These are phyloP conservation scores for Acromyrmex charruanus DNA, from an alignment of 1,140 invertebrate species.

Conservation along the genomic window DNA sequence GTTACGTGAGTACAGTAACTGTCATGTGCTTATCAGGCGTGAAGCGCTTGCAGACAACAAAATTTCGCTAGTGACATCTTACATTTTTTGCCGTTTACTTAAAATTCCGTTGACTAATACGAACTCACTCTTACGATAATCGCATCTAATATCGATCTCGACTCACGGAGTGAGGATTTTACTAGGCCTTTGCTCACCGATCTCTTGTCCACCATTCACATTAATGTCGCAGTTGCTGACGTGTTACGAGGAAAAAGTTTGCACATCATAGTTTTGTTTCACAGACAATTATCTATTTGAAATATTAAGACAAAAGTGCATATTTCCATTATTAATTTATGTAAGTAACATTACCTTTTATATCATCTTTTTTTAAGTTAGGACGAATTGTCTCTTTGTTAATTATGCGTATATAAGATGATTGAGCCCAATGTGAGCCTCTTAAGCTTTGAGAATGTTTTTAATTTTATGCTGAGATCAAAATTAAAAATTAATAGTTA, in stretches of 20 bases:
- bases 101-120: neutral
- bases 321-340: constrained; percentile 3
- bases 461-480: no score
- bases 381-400: neutral
- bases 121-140: constrained; percentile 26
- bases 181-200: neutral
- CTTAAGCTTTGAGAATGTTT: no score
- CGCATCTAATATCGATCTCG: neutral
- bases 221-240: neutral
- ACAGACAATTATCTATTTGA: neutral
- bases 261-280: neutral
- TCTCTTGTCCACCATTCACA: neutral
- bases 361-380: neutral
- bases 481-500: no score
- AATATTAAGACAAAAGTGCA: neutral
- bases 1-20: neutral
- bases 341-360: constrained; percentile 26
- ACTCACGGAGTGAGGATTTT: neutral
- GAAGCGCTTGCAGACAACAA: constrained; percentile 5
- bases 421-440: no score
- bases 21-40: neutral
- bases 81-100: constrained; percentile 33
- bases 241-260: constrained; percentile 43
- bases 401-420: no score
- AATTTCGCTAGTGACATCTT: constrained; percentile 31